phyloP scores from a whole-genome alignment of 2,113 vertebrate species.

The Gymnorhina tibicen region DNA sequence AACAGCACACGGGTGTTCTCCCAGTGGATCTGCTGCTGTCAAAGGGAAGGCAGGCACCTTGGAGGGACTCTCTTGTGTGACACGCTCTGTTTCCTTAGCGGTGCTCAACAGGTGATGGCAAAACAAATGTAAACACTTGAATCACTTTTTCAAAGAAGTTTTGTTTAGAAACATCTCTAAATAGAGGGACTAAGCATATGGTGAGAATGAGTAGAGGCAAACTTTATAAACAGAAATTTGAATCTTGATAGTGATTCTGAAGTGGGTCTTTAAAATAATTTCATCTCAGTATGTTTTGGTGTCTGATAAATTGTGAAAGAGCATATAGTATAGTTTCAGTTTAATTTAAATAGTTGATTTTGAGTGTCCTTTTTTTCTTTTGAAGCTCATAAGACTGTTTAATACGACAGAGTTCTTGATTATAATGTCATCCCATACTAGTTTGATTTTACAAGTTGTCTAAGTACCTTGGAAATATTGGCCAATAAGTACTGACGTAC shows the following conservation, averaged over 20 bases:
- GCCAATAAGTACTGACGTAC: neutral
- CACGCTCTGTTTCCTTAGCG: neutral
- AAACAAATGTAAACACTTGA: neutral
- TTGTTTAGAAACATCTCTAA: neutral
- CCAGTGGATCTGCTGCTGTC: rapidly evolving
- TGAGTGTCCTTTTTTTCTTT: neutral
- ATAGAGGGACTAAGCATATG: neutral
- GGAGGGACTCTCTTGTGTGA: rapidly evolving
- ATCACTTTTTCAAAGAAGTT: neutral
- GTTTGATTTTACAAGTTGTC: neutral
- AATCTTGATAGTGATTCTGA: neutral
- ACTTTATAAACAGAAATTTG: neutral
- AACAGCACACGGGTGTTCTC: rapidly evolving
- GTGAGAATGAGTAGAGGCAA: neutral
- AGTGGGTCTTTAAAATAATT: neutral
- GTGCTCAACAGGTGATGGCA: neutral
- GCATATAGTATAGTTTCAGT: neutral
- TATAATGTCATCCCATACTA: neutral
- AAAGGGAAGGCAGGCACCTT: neutral
- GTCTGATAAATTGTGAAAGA: neutral
- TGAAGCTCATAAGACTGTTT: neutral
- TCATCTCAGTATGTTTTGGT: neutral
- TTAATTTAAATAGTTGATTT: neutral
- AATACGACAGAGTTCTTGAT: neutral
- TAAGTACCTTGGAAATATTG: neutral